Evolutionary conservation across 1,140 invertebrate genomes (phyloP).

Genomic region (Conus betulinus): DNA sequence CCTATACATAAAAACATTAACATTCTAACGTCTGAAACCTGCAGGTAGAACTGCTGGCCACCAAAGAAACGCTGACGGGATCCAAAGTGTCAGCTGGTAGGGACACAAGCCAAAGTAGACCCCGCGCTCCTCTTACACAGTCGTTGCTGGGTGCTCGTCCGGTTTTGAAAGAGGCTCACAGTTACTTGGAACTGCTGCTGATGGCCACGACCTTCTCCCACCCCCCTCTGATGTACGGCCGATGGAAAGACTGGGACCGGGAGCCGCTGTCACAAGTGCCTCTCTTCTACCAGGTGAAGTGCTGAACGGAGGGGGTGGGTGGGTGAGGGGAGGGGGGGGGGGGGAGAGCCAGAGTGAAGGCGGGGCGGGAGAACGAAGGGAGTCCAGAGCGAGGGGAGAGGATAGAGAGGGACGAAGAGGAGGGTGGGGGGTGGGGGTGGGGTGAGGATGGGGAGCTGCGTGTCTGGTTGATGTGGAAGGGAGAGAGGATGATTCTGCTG

Average conservation of each 20-base stretch:
- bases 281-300: conserved; percentile 58
- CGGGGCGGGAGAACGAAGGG: too few species aligned
- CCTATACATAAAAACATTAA: too few species aligned
- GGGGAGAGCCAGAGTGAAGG: too few species aligned
- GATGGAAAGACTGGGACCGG: conserved; percentile 68
- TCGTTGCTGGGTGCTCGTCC: conserved; percentile 35
- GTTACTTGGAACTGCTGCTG: conserved; percentile 50
- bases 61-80: conserved; percentile 33
- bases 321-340: not conserved
- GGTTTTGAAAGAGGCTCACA: conserved; percentile 22
- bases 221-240: conserved; percentile 62
- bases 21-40: too few species aligned
- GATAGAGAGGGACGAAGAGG: too few species aligned
- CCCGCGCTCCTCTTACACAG: conserved; percentile 34
- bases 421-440: too few species aligned
- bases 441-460: too few species aligned
- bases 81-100: conserved; percentile 19
- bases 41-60: conserved; percentile 37
- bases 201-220: conserved; percentile 55
- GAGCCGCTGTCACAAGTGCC: conserved; percentile 55
- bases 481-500: too few species aligned
- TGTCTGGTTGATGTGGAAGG: too few species aligned
- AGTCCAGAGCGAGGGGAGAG: too few species aligned
- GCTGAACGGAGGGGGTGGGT: not conserved
- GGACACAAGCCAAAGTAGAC: conserved; percentile 20